Conservation (phyloP, 2,888 invertebrate genomes). For the Eristalis arbustorum region DNA sequence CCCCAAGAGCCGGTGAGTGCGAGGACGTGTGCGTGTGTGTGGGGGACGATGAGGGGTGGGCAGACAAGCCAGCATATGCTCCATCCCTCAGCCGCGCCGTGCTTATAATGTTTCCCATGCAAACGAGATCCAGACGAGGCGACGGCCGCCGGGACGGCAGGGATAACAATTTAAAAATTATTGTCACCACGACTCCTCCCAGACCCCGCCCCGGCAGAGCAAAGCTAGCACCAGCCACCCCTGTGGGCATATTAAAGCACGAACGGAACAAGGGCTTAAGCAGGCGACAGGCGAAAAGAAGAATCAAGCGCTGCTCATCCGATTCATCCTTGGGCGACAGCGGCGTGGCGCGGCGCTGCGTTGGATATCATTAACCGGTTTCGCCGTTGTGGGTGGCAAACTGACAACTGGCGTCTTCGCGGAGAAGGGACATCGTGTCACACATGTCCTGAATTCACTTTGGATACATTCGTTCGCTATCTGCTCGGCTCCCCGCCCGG, state of each 20-base stretch:
- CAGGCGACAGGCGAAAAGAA: neutral
- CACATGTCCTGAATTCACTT: constrained; percentile 69
- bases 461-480: constrained; percentile 55
- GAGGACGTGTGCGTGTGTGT: neutral
- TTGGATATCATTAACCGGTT: constrained; percentile 57
- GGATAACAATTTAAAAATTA: constrained; percentile 64
- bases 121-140: constrained; percentile 10
- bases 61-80: constrained; percentile 42
- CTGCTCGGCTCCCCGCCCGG: constrained; percentile 12
- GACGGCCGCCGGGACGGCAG: neutral
- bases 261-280: constrained; percentile 29
- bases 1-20: too few relatives aligned
- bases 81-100: neutral
- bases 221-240: constrained; percentile 33
- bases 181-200: constrained; percentile 57
- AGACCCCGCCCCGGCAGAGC: constrained; percentile 55
- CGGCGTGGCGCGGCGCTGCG: constrained; percentile 24
- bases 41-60: neutral
- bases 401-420: constrained; percentile 29
- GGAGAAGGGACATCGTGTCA: constrained; percentile 52
- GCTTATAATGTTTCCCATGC: constrained; percentile 34
- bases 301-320: constrained; percentile 14
- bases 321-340: constrained; percentile 9
- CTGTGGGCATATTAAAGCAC: constrained; percentile 40
- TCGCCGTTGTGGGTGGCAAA: constrained; percentile 40